These are phyloP conservation scores for Anguilla anguilla DNA, from an alignment of 2,797 vertebrate species.

Conservation along the genomic window DNA sequence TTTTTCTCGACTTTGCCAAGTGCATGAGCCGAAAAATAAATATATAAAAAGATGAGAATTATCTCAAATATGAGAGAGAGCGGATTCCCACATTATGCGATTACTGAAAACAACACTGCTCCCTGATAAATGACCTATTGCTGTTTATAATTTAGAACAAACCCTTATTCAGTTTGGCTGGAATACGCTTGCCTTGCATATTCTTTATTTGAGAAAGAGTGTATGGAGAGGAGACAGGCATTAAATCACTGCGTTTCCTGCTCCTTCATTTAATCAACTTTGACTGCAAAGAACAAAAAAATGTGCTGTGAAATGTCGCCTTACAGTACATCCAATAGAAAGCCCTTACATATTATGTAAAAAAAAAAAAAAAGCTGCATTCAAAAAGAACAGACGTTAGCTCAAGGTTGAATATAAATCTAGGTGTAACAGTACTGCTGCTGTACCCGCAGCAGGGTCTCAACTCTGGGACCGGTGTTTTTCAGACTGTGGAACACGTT, in stretches of 20 bases:
- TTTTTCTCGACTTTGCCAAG: constrained; percentile 38
- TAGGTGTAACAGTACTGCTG: not conserved
- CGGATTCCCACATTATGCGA: constrained; percentile 35
- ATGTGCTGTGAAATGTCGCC: not conserved
- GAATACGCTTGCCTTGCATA: constrained; percentile 37
- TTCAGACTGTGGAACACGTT: constrained; percentile 48
- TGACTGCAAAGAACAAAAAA: not conserved
- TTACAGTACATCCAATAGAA: not conserved
- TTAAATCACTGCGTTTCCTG: constrained; percentile 40
- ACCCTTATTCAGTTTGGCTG: constrained; percentile 29
- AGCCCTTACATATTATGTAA: not conserved
- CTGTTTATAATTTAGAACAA: constrained; percentile 41
- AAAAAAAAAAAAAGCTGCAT: not conserved
- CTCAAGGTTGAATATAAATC: not conserved
- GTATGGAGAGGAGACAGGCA: constrained; percentile 37
- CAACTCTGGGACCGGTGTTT: constrained; percentile 33
- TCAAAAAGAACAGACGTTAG: not conserved
- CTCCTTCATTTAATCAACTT: constrained; percentile 28
- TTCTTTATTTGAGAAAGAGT: constrained; percentile 32
- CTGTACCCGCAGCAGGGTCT: constrained; percentile 21
- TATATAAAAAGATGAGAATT: constrained; percentile 45
- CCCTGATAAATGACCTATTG: constrained; percentile 20
- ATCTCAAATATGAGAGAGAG: constrained; percentile 36
- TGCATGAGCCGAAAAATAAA: constrained; percentile 45
- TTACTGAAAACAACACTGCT: constrained; percentile 28